phyloP scores from a whole-genome alignment of 2,113 vertebrate species.

The Microcebus jonahi region DNA sequence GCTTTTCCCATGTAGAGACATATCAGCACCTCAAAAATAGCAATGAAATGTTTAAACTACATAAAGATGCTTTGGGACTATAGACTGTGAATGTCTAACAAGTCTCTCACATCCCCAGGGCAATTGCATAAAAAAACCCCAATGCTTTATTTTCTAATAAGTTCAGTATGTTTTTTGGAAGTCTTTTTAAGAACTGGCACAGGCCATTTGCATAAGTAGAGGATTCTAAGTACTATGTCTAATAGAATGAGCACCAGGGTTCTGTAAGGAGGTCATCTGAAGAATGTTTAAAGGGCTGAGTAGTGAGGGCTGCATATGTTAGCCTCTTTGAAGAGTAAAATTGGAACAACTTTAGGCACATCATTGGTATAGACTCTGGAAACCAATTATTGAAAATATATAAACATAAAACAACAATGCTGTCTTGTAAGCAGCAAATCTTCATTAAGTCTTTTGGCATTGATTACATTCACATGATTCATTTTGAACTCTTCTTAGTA shows the following conservation, averaged over 20 bases:
- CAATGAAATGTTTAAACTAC: constrained; percentile 37
- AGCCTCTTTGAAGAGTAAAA: constrained; percentile 38
- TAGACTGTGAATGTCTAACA: constrained; percentile 50
- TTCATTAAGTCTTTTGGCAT: constrained; percentile 77
- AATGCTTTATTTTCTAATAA: constrained; percentile 54
- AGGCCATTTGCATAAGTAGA: not conserved
- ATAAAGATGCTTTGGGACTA: constrained; percentile 45
- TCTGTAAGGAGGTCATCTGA: constrained; percentile 31
- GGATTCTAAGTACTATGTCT: not conserved
- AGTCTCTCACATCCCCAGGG: constrained; percentile 29
- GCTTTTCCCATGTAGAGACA: constrained; percentile 37
- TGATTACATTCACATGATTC: constrained; percentile 76
- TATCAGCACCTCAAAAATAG: constrained; percentile 17
- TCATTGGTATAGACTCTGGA: not conserved
- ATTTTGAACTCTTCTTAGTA: constrained; percentile 78
- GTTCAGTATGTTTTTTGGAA: constrained; percentile 43
- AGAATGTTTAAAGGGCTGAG: not conserved
- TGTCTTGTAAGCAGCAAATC: constrained; percentile 72
- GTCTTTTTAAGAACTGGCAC: constrained; percentile 36
- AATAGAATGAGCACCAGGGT: not conserved
- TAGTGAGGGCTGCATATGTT: not conserved
- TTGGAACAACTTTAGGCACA: constrained; percentile 10
- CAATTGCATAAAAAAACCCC: constrained; percentile 18
- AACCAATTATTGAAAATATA: constrained; percentile 67
- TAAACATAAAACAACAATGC: constrained; percentile 63